Evolutionary conservation across 1,140 invertebrate species (phyloP).

Genomic region (Archivesica marissinica): DNA sequence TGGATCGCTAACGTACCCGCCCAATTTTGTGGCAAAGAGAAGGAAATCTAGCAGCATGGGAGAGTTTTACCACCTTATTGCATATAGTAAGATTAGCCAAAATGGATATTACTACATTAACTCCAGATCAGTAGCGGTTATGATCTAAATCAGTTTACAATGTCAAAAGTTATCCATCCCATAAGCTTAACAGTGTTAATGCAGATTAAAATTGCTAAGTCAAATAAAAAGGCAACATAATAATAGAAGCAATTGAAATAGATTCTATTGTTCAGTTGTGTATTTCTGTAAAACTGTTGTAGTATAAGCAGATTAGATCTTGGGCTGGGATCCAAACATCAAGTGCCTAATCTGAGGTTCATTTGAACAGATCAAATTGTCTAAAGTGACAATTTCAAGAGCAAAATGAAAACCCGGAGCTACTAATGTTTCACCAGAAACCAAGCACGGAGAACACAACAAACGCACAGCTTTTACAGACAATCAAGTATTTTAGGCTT

Average conservation of each 20-base stretch:
- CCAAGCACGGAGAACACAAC: too few species aligned
- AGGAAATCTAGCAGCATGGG: neutral
- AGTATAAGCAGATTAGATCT: conserved; percentile 15
- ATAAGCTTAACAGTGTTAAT: neutral
- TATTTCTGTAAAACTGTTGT: neutral
- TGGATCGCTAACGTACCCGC: too few species aligned
- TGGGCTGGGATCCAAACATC: conserved; percentile 15
- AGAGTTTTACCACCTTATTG: neutral
- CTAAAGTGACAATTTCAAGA: neutral
- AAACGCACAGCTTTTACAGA: too few species aligned
- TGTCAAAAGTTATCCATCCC: conserved; percentile 18
- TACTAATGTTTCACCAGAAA: too few species aligned
- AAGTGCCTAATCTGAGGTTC: conserved; percentile 50
- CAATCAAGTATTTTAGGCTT: too few species aligned
- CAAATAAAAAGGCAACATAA: neutral
- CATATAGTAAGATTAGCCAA: neutral
- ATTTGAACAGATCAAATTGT: conserved; percentile 24
- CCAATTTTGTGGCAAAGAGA: too few species aligned
- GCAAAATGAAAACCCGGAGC: neutral
- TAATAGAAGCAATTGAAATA: neutral
- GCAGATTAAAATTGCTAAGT: conserved; percentile 2
- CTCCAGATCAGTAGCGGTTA: neutral
- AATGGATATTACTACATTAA: neutral
- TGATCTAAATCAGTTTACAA: conserved; percentile 8
- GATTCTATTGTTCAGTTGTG: neutral